These are phyloP conservation scores for Criorhina ranunculi DNA, from an alignment of 2,888 invertebrate species.

Conservation along the genomic window DNA sequence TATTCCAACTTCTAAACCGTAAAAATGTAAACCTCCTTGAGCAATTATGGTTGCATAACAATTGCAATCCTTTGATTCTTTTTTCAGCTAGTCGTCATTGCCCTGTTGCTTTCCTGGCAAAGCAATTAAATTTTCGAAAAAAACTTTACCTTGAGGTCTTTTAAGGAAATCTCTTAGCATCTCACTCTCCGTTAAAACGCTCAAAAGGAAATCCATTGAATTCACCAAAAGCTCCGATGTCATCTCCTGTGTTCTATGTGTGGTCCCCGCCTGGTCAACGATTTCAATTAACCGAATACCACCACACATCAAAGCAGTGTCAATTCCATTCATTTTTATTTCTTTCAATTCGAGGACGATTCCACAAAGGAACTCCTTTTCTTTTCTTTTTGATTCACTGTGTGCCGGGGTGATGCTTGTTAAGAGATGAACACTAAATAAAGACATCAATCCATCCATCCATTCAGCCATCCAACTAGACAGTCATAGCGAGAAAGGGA, in stretches of 20 bases:
- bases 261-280: conserved; percentile 33
- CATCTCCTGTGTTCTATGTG: conserved; percentile 32
- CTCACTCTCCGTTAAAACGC: neutral
- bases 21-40: conserved; percentile 13
- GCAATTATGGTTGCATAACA: conserved; percentile 15
- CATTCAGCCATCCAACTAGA: neutral
- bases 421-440: conserved; percentile 48
- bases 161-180: neutral
- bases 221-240: conserved; percentile 14
- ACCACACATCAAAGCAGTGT: conserved; percentile 52
- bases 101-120: conserved; percentile 18
- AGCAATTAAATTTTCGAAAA: conserved; percentile 53
- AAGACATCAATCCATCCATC: conserved; percentile 39
- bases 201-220: conserved; percentile 22
- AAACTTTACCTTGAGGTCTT: conserved; percentile 29
- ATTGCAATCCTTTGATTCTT: conserved; percentile 45
- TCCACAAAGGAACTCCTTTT: conserved; percentile 1
- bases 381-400: conserved; percentile 24
- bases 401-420: neutral
- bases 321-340: conserved; percentile 56
- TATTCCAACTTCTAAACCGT: conserved; percentile 28
- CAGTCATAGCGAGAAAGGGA: neutral
- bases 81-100: conserved; percentile 3
- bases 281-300: conserved; percentile 63
- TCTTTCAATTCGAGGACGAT: conserved; percentile 24